A percentile compares a stretch with the other conserved stretches of the same genome.
Conservation (phyloP, 2,797 vertebrate genomes). For the Phalanger gymnotis region DNA sequence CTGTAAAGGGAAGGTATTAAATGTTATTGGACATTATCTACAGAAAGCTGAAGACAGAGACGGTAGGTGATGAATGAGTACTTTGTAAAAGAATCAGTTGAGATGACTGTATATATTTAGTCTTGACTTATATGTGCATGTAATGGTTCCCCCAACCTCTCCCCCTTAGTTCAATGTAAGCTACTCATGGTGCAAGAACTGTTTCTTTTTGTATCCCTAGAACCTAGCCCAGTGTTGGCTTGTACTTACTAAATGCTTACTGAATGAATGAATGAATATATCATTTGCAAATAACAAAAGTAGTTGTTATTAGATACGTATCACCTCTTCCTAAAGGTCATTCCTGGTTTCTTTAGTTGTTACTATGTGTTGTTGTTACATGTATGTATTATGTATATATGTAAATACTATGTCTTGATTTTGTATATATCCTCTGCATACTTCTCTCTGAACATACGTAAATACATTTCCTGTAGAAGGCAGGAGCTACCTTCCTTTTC, state of each 20-base stretch:
- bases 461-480: background rate
- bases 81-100: background rate
- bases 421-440: background rate
- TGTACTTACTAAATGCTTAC: background rate
- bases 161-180: background rate
- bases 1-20: constrained; percentile 81
- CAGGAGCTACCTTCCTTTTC: background rate
- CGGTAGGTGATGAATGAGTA: constrained; percentile 76
- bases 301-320: background rate
- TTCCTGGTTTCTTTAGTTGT: background rate
- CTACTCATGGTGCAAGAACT: background rate
- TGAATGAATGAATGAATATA: background rate
- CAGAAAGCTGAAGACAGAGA: constrained; percentile 80
- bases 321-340: background rate
- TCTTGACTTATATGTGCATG: background rate
- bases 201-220: background rate
- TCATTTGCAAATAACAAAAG: background rate
- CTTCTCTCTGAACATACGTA: background rate
- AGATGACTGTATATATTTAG: background rate
- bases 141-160: background rate
- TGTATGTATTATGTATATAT: no score
- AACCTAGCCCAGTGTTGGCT: background rate
- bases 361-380: no score
- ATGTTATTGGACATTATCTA: constrained; percentile 79
- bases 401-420: background rate